phyloP scores from a whole-genome alignment of 2,113 vertebrate genomes.

The Xiphophorus couchianus region DNA sequence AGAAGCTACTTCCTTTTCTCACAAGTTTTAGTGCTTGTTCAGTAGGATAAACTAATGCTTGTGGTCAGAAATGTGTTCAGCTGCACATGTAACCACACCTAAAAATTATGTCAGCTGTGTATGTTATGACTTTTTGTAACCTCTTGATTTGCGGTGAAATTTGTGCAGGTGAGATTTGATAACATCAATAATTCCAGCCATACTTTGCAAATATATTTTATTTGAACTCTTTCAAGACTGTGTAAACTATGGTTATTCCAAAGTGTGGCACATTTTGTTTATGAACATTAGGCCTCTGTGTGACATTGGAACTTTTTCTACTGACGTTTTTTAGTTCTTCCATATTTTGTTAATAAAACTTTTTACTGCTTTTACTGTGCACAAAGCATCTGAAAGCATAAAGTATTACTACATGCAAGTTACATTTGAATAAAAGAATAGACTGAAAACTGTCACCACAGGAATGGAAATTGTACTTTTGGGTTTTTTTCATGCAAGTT shows the following conservation, averaged over 20 bases:
- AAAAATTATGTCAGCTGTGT: not conserved
- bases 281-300: not conserved
- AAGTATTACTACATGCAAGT: not conserved
- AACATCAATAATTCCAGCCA: not conserved
- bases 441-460: too few relatives aligned
- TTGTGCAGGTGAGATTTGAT: not conserved
- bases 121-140: not conserved
- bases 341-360: not conserved
- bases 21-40: not conserved
- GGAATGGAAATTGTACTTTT: too few relatives aligned
- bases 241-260: not conserved
- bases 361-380: not conserved
- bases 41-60: not conserved
- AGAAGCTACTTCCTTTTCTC: not conserved
- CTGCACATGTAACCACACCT: not conserved
- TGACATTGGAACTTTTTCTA: too few relatives aligned
- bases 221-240: not conserved
- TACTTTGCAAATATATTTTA: not conserved
- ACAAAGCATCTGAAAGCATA: not conserved
- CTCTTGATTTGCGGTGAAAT: not conserved
- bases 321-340: too few relatives aligned
- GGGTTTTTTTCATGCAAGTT: too few relatives aligned
- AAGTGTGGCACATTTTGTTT: not conserved
- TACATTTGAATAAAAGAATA: not conserved
- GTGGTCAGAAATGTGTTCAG: too few relatives aligned